Evolutionary conservation across 2,888 invertebrate species (phyloP), one percentile per base, ranked within the genome.

Genomic region (Dioctria rufipes): DNA sequence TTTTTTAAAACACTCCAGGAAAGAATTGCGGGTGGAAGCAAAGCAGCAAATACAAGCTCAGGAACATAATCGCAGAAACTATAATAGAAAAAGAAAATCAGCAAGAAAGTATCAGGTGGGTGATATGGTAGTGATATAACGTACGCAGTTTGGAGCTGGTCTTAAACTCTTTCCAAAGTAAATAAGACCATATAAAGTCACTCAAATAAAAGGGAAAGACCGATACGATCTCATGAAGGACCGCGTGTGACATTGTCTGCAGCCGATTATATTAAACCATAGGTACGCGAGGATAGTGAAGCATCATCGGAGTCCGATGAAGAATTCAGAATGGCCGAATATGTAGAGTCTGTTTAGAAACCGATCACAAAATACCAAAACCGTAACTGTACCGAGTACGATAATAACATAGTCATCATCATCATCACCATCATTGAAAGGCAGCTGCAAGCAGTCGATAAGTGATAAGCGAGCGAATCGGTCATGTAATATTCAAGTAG

Each of bases 21-120:
- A 6, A 3, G 63, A 63, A 6, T 11, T 3, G 49, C 37, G 65
- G n/a, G 25, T 42, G n/a, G 11, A 67, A 9, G 58, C 66, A 5
- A 61, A 54, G 77, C 82, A 84, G 46, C 84, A 86, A 80, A 83
- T 67, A 13, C 5, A 8, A 9, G 58, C 58, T 42, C 78, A 79
- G 13, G 43, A 42, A 43, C 67, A 79, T 25, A 65, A 78, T 40
- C 13, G 39, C 25, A 43, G 25, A 9, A 9, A 4, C 3, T 69
- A n/a, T 39, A 11, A 79, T 37, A 42, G 46, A 42, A 25, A 49
- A 49, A 58, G 46, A 79, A 54, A 58, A 46, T n/a, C 11, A n/a
- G 5, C 43, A 3, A 25, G 5, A 8, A 43, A 13, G 25, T 77
- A 77, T 39, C 11, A 49, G 4, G 39, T 78, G 3, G n/a, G 3